phyloP scores from a whole-genome alignment of 2,888 invertebrate species.

The Lamellibrachia satsuma region DNA sequence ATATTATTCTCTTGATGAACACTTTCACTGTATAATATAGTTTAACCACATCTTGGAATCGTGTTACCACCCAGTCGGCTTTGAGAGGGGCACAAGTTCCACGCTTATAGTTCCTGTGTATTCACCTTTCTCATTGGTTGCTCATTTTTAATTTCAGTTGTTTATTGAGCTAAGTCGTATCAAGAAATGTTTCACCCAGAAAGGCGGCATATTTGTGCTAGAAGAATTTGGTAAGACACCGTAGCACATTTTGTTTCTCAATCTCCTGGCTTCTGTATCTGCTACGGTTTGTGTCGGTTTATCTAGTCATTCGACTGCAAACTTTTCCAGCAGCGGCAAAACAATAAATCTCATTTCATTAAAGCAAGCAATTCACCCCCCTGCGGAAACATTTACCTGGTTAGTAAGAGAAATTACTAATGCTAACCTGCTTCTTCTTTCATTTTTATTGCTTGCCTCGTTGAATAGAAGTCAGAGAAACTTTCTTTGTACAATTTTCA shows the following conservation, averaged over 20 bases:
- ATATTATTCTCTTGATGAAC: too few relatives aligned
- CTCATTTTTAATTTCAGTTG: constrained; percentile 79
- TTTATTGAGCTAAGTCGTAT: constrained; percentile 99
- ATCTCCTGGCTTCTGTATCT: constrained; percentile 30
- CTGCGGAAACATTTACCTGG: not conserved
- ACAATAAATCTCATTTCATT: not conserved
- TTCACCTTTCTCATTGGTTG: constrained; percentile 38
- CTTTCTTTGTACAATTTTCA: not conserved
- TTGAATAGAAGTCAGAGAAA: not conserved
- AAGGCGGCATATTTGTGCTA: constrained; percentile 97
- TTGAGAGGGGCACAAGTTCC: constrained; percentile 10
- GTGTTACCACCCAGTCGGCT: not conserved
- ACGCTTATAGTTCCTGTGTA: constrained; percentile 32
- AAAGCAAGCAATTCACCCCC: not conserved
- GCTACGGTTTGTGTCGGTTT: constrained; percentile 21
- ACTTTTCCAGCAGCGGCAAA: not conserved
- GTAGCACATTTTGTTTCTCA: constrained; percentile 44
- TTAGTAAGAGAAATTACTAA: not conserved
- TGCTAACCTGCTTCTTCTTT: not conserved
- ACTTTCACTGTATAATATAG: too few relatives aligned
- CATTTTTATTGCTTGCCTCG: not conserved
- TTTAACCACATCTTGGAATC: not conserved
- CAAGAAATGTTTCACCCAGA: constrained; percentile 99
- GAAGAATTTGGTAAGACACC: constrained; percentile 97
- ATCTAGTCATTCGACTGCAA: not conserved